Conservation (phyloP, 2,797 vertebrate genomes). For the Natrix natrix region DNA sequence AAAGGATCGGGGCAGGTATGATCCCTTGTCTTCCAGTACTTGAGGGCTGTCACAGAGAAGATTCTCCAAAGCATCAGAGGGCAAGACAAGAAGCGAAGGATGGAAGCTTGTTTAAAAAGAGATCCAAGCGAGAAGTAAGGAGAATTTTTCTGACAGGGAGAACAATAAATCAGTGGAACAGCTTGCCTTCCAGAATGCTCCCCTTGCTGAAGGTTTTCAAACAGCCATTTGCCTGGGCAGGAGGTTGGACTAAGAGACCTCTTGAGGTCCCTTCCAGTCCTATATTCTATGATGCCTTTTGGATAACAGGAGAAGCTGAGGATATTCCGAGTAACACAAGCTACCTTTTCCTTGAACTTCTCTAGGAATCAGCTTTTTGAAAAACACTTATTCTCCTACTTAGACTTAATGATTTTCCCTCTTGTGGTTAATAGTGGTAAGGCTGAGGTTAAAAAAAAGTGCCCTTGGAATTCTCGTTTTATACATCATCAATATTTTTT, state of each 20-base stretch:
- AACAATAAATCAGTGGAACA: not conserved
- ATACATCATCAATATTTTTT: not conserved
- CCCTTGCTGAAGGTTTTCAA: too few species aligned
- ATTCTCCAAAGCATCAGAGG: not conserved
- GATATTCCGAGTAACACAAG: constrained; percentile 58
- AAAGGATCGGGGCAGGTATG: not conserved
- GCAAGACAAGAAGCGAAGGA: not conserved
- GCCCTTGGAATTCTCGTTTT: not conserved
- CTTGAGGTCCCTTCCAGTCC: too few species aligned
- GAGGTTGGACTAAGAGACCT: too few species aligned
- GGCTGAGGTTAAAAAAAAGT: constrained; percentile 31
- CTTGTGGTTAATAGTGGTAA: constrained; percentile 30
- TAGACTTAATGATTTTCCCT: constrained; percentile 43
- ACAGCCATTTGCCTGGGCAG: too few species aligned
- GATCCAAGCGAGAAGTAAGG: not conserved
- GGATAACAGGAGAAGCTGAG: constrained; percentile 56
- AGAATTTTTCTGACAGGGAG: not conserved
- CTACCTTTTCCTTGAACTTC: constrained; percentile 53
- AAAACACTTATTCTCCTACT: constrained; percentile 46
- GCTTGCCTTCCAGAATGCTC: too few species aligned
- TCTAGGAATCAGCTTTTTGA: constrained; percentile 6
- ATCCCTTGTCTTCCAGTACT: not conserved
- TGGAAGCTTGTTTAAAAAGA: not conserved
- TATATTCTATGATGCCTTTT: constrained; percentile 3
- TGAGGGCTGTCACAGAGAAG: not conserved